Evolutionary conservation across 1,140 invertebrate species (phyloP).

Genomic region (Zaprionus vittiger): DNA sequence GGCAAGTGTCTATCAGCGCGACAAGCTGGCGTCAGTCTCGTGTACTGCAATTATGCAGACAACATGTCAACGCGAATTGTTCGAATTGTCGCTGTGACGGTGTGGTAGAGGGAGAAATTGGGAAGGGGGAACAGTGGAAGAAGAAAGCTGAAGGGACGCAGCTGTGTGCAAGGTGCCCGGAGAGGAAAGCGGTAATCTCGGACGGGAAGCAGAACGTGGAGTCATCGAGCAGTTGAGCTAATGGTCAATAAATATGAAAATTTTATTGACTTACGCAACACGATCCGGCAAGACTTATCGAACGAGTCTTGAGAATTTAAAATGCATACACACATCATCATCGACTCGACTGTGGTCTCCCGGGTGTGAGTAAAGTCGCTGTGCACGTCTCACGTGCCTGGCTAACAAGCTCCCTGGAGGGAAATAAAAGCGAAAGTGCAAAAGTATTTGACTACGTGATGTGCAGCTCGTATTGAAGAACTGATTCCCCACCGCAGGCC

Average conservation of each 20-base stretch:
- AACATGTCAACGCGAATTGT: constrained; percentile 82
- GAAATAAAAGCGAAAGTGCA: constrained; percentile 76
- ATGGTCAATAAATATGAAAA: constrained; percentile 83
- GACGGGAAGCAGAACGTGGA: neutral
- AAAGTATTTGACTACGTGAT: constrained; percentile 74
- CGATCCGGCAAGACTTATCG: constrained; percentile 26
- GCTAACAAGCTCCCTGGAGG: constrained; percentile 79
- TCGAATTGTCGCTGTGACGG: constrained; percentile 60
- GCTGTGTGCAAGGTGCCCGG: constrained; percentile 65
- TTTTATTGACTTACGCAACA: constrained; percentile 78
- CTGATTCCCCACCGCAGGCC: neutral
- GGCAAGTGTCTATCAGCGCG: constrained; percentile 42
- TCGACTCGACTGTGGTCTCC: constrained; percentile 5
- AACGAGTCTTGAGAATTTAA: constrained; percentile 59
- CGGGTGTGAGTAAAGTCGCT: neutral
- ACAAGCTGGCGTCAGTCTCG: constrained; percentile 78
- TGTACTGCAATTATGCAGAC: constrained; percentile 83
- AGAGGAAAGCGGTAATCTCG: constrained; percentile 18
- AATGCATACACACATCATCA: constrained; percentile 62
- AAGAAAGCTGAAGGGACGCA: constrained; percentile 42
- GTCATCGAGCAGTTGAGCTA: constrained; percentile 34
- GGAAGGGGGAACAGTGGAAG: neutral
- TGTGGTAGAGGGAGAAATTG: constrained; percentile 8
- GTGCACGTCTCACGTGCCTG: constrained; percentile 64
- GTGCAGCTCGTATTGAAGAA: constrained; percentile 36